phyloP scores from a whole-genome alignment of 2,797 vertebrate species.

The Xenentodon cancila region DNA sequence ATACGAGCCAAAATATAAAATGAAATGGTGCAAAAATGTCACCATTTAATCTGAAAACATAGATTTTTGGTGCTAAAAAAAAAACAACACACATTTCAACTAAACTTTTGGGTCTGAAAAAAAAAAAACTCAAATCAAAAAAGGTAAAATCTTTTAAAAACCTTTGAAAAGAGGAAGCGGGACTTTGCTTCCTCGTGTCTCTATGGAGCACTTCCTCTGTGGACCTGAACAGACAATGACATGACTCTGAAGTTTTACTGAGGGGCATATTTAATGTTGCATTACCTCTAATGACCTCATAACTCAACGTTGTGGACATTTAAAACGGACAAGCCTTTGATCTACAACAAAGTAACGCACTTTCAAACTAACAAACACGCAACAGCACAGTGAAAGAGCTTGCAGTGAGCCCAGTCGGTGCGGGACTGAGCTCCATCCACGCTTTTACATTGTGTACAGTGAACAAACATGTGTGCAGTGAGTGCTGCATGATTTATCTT shows the following conservation, averaged over 20 bases:
- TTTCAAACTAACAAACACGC: neutral
- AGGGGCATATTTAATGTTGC: too few species aligned
- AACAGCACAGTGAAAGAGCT: conserved; percentile 42
- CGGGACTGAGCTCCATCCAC: conserved; percentile 40
- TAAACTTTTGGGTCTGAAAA: too few species aligned
- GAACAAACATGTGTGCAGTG: conserved; percentile 46
- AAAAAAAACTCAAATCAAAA: neutral
- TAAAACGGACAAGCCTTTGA: conserved; percentile 44
- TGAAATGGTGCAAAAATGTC: too few species aligned
- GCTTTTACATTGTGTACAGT: conserved; percentile 43
- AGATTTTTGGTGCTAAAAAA: too few species aligned
- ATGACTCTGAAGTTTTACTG: conserved; percentile 1
- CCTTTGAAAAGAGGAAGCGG: too few species aligned
- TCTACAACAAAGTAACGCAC: too few species aligned
- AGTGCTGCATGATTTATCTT: conserved; percentile 38
- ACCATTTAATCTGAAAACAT: too few species aligned
- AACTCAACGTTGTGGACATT: conserved; percentile 65
- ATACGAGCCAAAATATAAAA: too few species aligned
- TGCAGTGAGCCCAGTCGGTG: conserved; percentile 10
- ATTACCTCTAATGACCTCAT: conserved; percentile 31
- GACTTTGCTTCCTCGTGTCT: too few species aligned
- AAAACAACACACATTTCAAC: too few species aligned
- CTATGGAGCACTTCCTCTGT: conserved; percentile 3
- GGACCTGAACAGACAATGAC: conserved; percentile 45
- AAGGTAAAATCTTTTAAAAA: neutral